phyloP scores from a whole-genome alignment of 2,888 invertebrate species.

The Parasteatoda lunata region DNA sequence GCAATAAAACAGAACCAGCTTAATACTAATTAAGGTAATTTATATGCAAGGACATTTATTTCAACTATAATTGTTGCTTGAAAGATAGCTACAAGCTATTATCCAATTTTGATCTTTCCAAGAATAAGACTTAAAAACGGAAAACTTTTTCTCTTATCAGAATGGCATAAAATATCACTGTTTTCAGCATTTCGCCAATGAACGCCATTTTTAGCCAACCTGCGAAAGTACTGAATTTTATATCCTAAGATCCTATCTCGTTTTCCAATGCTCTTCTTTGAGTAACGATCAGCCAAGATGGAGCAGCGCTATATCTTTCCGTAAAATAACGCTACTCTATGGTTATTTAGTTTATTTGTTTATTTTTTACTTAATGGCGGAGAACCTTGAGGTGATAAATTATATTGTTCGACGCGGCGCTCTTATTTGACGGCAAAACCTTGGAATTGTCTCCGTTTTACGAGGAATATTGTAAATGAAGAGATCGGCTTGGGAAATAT shows the following conservation, averaged over 20 bases:
- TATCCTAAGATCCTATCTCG: slow-evolving; percentile 30
- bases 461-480: slow-evolving; percentile 51
- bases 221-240: background rate
- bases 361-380: slow-evolving; percentile 20
- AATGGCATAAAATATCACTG: too few relatives aligned
- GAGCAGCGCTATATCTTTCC: slow-evolving; percentile 49
- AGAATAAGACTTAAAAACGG: too few relatives aligned
- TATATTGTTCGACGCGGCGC: slow-evolving; percentile 42
- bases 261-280: slow-evolving; percentile 14
- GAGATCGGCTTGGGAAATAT: slow-evolving; percentile 49
- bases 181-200: too few relatives aligned
- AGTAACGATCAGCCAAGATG: slow-evolving; percentile 53
- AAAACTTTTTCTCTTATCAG: too few relatives aligned
- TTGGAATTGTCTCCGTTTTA: slow-evolving; percentile 51
- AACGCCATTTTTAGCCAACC: too few relatives aligned
- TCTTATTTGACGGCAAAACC: slow-evolving; percentile 23
- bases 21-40: too few relatives aligned
- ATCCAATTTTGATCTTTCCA: too few relatives aligned
- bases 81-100: too few relatives aligned
- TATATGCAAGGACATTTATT: too few relatives aligned
- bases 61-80: too few relatives aligned
- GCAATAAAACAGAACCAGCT: too few relatives aligned
- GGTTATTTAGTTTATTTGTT: slow-evolving; percentile 40
- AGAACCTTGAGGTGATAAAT: slow-evolving; percentile 52
- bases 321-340: slow-evolving; percentile 41